phyloP scores from a whole-genome alignment of 2,888 invertebrate genomes.

The Drosophila anceps region DNA sequence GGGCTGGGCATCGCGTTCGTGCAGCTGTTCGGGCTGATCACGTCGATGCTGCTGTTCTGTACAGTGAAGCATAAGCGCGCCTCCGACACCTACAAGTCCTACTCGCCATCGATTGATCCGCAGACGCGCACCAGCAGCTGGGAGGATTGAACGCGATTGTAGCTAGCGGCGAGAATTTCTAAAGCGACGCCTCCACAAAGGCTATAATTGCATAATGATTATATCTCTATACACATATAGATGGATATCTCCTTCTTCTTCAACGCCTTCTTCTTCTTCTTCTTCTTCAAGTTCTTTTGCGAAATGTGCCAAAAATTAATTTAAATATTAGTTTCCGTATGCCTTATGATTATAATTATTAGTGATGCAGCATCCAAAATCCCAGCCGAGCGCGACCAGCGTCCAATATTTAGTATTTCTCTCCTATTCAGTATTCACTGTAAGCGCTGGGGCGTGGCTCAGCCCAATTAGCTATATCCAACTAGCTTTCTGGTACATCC shows the following conservation, averaged over 20 bases:
- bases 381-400: constrained; percentile 15
- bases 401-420: constrained; percentile 26
- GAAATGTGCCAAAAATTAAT: constrained; percentile 81
- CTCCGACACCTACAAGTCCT: constrained; percentile 90
- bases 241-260: constrained; percentile 14
- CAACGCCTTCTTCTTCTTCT: constrained; percentile 13
- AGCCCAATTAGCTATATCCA: constrained; percentile 14
- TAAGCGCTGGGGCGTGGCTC: constrained; percentile 12
- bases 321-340: constrained; percentile 46
- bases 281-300: constrained; percentile 46
- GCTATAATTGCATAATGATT: constrained; percentile 39
- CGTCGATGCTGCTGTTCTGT: constrained; percentile 91
- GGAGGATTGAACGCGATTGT: constrained; percentile 84
- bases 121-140: constrained; percentile 85
- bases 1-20: constrained; percentile 91
- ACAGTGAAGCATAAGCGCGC: constrained; percentile 89
- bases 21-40: constrained; percentile 91
- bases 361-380: constrained; percentile 1
- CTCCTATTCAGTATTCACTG: constrained; percentile 32
- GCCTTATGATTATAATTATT: constrained; percentile 23
- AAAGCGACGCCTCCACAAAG: constrained; percentile 27
- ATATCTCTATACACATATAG: constrained; percentile 6
- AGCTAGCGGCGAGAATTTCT: constrained; percentile 31
- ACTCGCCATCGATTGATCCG: constrained; percentile 86
- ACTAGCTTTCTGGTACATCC: constrained; percentile 70